phyloP scores from a whole-genome alignment of 2,113 vertebrate genomes.

The Callaeas wilsoni region DNA sequence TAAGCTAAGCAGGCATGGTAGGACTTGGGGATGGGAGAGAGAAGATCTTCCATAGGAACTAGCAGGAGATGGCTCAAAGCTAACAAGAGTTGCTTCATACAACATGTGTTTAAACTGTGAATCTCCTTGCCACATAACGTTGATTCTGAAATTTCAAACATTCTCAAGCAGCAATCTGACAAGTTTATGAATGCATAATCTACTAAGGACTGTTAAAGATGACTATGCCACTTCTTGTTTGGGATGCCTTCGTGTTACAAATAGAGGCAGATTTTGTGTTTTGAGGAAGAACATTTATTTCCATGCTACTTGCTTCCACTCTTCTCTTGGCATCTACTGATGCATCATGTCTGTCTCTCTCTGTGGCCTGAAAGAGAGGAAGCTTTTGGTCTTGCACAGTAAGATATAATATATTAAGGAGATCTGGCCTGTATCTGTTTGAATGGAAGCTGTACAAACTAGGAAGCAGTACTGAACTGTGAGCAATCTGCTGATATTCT shows the following conservation, averaged over 20 bases:
- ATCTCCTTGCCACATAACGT: not conserved
- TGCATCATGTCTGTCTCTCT: not conserved
- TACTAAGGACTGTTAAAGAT: not conserved
- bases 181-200: not conserved
- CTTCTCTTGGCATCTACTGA: not conserved
- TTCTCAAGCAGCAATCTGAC: not conserved
- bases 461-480: not conserved
- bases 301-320: not conserved
- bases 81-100: not conserved
- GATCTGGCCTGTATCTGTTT: not conserved
- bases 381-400: not conserved
- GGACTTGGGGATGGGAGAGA: not conserved
- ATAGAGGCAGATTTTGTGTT: not conserved
- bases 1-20: not conserved
- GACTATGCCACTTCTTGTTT: not conserved
- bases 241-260: not conserved
- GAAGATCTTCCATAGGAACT: not conserved
- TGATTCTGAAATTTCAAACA: not conserved
- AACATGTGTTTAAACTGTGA: not conserved
- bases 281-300: not conserved
- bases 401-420: not conserved
- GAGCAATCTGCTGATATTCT: not conserved
- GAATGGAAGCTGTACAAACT: not conserved
- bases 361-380: not conserved
- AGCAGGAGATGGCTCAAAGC: not conserved